Conservation (phyloP, 37 sponge, comb jelly and placozoan species). For the Lycopodina hypogea region DNA sequence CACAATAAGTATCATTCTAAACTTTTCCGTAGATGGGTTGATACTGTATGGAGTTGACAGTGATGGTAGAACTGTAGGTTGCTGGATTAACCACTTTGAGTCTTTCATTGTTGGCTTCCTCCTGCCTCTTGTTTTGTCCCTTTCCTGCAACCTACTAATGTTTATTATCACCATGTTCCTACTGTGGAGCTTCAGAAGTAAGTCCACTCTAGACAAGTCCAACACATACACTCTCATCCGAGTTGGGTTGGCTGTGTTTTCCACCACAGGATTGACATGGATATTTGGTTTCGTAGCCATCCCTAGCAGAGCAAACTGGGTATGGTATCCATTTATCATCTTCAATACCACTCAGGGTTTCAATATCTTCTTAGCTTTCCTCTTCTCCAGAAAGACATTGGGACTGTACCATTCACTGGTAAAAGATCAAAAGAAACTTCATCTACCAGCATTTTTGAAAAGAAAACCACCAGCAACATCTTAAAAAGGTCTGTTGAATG, state of each 20-base stretch:
- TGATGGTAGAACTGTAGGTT: background rate
- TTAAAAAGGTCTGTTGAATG: no score
- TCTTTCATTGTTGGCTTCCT: slow-evolving; percentile 34
- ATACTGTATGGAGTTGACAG: slow-evolving; percentile 33
- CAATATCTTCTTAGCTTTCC: slow-evolving; percentile 20
- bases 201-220: background rate
- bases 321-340: slow-evolving; percentile 60
- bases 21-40: slow-evolving; percentile 25
- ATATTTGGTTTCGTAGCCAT: slow-evolving; percentile 59
- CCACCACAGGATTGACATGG: slow-evolving; percentile 54
- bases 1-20: background rate
- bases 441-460: no score
- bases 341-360: slow-evolving; percentile 58
- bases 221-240: background rate
- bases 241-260: slow-evolving; percentile 17
- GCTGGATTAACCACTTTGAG: slow-evolving; percentile 39
- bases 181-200: background rate
- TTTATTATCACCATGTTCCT: slow-evolving; percentile 4
- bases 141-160: slow-evolving; percentile 25
- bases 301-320: slow-evolving; percentile 19
- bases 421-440: background rate
- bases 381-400: slow-evolving; percentile 25
- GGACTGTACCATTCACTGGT: slow-evolving; percentile 3
- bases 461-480: no score
- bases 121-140: background rate